Base-by-base conservation (phyloP, 2,888 invertebrate genomes). In the Nomada hirtipes region DNA sequence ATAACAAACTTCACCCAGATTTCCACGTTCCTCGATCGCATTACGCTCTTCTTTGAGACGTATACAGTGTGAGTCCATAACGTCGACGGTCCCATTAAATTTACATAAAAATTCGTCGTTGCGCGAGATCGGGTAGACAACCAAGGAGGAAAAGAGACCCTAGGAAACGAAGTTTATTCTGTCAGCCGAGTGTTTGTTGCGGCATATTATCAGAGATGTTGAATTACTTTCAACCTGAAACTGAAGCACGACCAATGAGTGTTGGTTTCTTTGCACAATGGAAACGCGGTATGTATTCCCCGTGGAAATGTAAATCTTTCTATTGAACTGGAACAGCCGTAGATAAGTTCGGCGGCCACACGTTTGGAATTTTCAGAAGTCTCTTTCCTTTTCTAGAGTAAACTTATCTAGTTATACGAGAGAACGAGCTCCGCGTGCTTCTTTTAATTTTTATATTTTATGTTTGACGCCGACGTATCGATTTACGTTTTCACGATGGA, bases 101-200 rank as follows among this genome's bases (percentile, higher is more conserved):
- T 88, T 88, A 68, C 88, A 88, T 88, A 86, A 88, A 88, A 88
- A 83, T 88, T 79, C 71, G 53, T 42, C 63, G 69, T 59, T 53
- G 61, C 50, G 72, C 69, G 76, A 9, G 50, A 74, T 59, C 64
- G 65, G 20, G 68, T 52, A 53, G 42, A 55, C 68, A 42, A 18
- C 42, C 42, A 42, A 13, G 69, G 44, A 47, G 23, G 42, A 42
- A 55, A 69, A 44, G 59, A 44, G 20, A 59, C 26, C 3, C 3
- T 0, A 44, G n/a, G 11, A 57, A 23, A 64, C 36, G 60, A 42
- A 55, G 69, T 82, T 78, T 78, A 82, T 69, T 65, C 63, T 44
- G 18, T 23, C 11, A 9, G 23, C 55, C 36, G 18, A 7, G 47
- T 4, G 13, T 53, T 77, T 67, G 36, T 52, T 53, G 15, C 75